These are phyloP conservation scores for Macheiramphus alcinus DNA, from an alignment of 2,113 vertebrate genomes.

Conservation along the genomic window DNA sequence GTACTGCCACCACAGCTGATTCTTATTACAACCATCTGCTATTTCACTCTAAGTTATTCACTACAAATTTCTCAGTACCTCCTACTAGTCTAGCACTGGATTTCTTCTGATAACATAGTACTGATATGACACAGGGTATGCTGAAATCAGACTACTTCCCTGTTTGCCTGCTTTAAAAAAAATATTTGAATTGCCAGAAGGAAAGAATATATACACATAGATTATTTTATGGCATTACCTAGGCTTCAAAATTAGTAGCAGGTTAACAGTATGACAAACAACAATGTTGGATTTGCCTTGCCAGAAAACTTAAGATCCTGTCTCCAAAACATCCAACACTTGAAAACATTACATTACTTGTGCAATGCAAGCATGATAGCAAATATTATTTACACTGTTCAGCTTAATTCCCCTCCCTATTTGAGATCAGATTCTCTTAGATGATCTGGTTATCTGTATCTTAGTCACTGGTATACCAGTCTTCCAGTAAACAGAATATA, in stretches of 20 bases:
- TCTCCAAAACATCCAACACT: neutral
- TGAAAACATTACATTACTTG: neutral
- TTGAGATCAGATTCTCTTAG: neutral
- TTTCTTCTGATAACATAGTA: neutral
- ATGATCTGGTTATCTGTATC: neutral
- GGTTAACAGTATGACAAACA: neutral
- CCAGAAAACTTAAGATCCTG: neutral
- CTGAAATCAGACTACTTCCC: neutral
- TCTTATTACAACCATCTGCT: neutral
- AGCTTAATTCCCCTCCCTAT: neutral
- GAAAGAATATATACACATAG: neutral
- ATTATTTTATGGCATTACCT: neutral
- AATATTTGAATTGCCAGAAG: neutral
- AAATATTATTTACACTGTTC: neutral
- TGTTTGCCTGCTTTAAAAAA: neutral
- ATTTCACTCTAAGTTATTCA: neutral
- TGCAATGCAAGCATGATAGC: rapidly evolving
- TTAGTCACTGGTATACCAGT: neutral
- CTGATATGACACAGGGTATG: neutral
- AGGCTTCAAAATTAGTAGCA: neutral
- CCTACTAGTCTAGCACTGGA: neutral
- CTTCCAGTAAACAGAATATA: neutral
- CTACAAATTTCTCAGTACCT: neutral
- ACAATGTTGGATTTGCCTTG: neutral
- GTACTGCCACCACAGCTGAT: neutral